A percentile compares a stretch with the other conserved stretches of the same genome.
Evolutionary conservation across 1,140 invertebrate species (phyloP).

Genomic region (Eulimnadia texana): DNA sequence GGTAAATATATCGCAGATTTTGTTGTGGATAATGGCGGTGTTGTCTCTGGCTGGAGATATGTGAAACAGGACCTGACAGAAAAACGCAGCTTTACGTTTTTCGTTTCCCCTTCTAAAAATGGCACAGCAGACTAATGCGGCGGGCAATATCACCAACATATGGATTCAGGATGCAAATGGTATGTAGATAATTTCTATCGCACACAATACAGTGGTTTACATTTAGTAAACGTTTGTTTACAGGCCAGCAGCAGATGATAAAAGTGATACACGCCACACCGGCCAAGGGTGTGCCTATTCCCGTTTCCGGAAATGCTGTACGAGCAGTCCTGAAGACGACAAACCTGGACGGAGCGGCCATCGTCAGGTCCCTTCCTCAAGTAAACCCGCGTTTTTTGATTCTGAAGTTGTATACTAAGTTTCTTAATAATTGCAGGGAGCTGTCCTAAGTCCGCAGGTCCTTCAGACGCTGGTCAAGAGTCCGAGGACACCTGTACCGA

Average conservation of each 20-base stretch:
- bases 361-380: not conserved
- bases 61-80: no score
- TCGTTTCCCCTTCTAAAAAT: no score
- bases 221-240: constrained; percentile 23
- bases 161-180: constrained; percentile 47
- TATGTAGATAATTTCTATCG: constrained; percentile 28
- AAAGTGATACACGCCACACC: constrained; percentile 40
- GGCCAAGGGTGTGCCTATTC: constrained; percentile 23
- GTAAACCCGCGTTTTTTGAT: not conserved
- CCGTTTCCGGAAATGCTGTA: constrained; percentile 19
- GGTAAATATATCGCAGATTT: no score
- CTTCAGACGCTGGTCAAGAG: not conserved
- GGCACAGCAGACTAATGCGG: constrained; percentile 27
- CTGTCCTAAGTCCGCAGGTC: not conserved
- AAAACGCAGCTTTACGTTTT: no score
- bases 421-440: not conserved
- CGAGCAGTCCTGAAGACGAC: constrained; percentile 22
- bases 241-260: constrained; percentile 46
- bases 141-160: constrained; percentile 40
- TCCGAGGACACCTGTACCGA: not conserved
- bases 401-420: not conserved
- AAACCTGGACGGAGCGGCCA: not conserved
- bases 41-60: no score
- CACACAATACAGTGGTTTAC: not conserved
- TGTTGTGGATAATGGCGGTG: no score